These are phyloP conservation scores for Catostylus mosaicus DNA, from an alignment of 30 jellyfish, hydroid and myxozoan species.

Conservation along the genomic window DNA sequence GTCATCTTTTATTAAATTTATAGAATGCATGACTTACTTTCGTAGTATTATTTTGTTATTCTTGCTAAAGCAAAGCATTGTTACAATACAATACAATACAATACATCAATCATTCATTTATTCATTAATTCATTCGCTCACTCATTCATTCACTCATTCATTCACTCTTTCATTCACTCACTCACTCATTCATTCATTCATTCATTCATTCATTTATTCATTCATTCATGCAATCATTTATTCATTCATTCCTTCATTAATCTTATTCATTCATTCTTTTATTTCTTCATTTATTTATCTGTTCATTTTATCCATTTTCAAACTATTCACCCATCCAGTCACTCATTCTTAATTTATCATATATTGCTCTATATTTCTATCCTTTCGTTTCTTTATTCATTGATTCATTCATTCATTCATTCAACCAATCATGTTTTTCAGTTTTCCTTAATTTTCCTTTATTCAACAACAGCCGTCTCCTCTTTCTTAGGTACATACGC, in stretches of 20 bases:
- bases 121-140: too few relatives aligned
- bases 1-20: too few relatives aligned
- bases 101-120: too few relatives aligned
- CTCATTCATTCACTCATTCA: too few relatives aligned
- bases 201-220: too few relatives aligned
- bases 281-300: background rate
- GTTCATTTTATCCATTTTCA: background rate
- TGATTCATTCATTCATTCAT: background rate
- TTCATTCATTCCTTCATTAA: too few relatives aligned
- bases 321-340: background rate
- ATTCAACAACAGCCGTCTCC: background rate
- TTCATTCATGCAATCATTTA: too few relatives aligned
- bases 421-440: background rate
- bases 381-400: background rate
- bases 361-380: background rate
- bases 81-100: too few relatives aligned
- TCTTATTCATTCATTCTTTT: background rate
- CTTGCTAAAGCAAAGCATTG: too few relatives aligned
- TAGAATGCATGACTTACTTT: background rate
- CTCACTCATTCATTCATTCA: too few relatives aligned
- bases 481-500: constrained; percentile 22
- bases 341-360: background rate
- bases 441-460: background rate
- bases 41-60: too few relatives aligned
- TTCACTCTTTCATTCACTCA: too few relatives aligned